Percentiles rank a stretch among this genome's conserved stretches.
Conservation (phyloP, 2,113 vertebrate species). For the Chrysemys picta region DNA sequence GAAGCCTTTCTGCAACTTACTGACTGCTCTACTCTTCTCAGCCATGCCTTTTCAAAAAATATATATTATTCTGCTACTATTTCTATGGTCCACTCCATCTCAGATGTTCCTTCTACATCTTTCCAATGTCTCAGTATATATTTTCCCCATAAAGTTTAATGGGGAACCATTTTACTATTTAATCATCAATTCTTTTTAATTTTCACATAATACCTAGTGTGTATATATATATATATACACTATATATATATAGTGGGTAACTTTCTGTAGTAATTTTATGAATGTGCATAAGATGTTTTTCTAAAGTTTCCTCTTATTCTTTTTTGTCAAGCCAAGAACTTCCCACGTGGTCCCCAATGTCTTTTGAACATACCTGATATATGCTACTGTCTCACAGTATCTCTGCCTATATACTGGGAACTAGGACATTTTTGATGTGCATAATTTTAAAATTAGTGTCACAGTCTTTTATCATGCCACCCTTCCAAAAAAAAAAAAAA, state of each 20-base stretch:
- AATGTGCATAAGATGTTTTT: background rate
- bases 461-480: background rate
- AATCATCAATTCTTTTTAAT: background rate
- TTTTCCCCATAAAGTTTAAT: background rate
- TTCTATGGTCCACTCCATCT: background rate
- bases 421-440: background rate
- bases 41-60: background rate
- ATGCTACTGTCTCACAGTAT: fast-evolving
- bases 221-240: no score
- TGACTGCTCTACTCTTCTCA: background rate
- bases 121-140: background rate
- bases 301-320: background rate
- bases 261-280: background rate
- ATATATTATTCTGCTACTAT: background rate
- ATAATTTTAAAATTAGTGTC: background rate
- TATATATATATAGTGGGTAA: background rate
- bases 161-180: background rate
- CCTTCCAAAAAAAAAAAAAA: background rate
- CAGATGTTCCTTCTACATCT: background rate
- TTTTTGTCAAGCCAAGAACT: background rate
- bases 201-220: fast-evolving
- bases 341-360: fast-evolving
- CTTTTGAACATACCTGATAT: background rate
- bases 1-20: fast-evolving
- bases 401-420: background rate